These are phyloP conservation scores for Eustalomyia histrio DNA, from an alignment of 2,888 invertebrate species.

Conservation along the genomic window DNA sequence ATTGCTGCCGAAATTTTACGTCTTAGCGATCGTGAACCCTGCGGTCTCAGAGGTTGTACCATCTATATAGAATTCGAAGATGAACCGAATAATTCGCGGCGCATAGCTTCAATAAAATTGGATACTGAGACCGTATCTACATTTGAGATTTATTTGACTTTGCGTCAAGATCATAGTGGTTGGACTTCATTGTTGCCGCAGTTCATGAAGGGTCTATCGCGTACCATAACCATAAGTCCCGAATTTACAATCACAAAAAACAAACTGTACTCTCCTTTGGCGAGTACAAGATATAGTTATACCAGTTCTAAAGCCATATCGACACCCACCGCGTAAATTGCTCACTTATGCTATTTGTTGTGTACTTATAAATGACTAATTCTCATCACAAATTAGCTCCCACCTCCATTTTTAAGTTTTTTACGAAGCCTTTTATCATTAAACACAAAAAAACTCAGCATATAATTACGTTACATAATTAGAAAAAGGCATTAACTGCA, in stretches of 20 bases:
- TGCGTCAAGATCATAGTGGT: slow-evolving; percentile 75
- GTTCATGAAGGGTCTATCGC: slow-evolving; percentile 75
- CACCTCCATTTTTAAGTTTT: slow-evolving; percentile 2
- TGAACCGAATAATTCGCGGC: slow-evolving; percentile 74
- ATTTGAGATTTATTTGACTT: slow-evolving; percentile 75
- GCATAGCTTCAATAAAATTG: slow-evolving; percentile 73
- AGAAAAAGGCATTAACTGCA: not conserved
- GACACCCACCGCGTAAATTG: slow-evolving; percentile 61
- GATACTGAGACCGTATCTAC: slow-evolving; percentile 74
- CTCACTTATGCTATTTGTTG: slow-evolving; percentile 22
- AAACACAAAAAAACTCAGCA: slow-evolving; percentile 22
- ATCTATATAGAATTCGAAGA: slow-evolving; percentile 75
- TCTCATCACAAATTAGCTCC: not conserved
- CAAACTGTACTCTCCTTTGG: slow-evolving; percentile 73
- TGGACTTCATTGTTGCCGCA: slow-evolving; percentile 74
- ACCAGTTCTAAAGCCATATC: slow-evolving; percentile 63
- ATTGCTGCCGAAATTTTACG: slow-evolving; percentile 74
- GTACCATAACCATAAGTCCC: slow-evolving; percentile 76
- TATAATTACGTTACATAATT: not conserved
- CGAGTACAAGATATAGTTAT: slow-evolving; percentile 68
- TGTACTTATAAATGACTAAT: slow-evolving; percentile 35
- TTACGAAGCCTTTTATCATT: slow-evolving; percentile 19
- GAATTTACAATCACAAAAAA: slow-evolving; percentile 75
- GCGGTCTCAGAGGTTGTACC: slow-evolving; percentile 75
- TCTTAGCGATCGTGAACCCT: slow-evolving; percentile 74